A percentile compares a stretch with the other conserved stretches of the same genome.
Evolutionary conservation across 2,888 invertebrate species (phyloP).

Genomic region (Drymonia ruficornis): DNA sequence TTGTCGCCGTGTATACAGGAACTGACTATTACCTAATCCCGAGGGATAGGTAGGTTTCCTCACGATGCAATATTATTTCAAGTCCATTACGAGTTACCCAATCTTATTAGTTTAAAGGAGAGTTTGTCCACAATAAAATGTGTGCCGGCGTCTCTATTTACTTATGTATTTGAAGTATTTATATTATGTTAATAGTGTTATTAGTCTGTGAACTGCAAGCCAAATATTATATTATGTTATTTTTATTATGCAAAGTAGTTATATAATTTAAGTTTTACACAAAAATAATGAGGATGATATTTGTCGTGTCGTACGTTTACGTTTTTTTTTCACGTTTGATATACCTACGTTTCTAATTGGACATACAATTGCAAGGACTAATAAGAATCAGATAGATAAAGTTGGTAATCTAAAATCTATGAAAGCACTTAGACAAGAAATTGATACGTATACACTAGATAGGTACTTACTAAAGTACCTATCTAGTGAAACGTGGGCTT

Average conservation of each 20-base stretch:
- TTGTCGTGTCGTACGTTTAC: neutral
- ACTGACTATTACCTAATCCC: too few relatives aligned
- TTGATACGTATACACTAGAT: too few relatives aligned
- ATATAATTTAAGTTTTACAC: constrained; percentile 17
- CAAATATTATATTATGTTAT: constrained; percentile 35
- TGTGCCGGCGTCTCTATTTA: constrained; percentile 37
- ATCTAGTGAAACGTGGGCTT: too few relatives aligned
- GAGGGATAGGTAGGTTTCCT: too few relatives aligned
- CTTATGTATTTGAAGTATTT: constrained; percentile 38
- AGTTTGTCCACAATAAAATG: constrained; percentile 30
- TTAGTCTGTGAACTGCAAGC: constrained; percentile 39
- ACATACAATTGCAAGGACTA: neutral
- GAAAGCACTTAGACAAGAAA: neutral
- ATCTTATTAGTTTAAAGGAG: constrained; percentile 26
- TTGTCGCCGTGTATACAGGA: too few relatives aligned
- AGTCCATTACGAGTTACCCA: too few relatives aligned
- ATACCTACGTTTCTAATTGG: neutral
- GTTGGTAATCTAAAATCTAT: neutral
- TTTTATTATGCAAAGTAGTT: constrained; percentile 24
- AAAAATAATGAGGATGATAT: constrained; percentile 2
- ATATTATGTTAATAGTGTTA: constrained; percentile 39
- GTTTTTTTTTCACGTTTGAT: neutral
- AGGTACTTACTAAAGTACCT: too few relatives aligned
- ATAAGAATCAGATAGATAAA: neutral
- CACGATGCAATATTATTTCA: too few relatives aligned